phyloP scores from a whole-genome alignment of 1,140 invertebrate genomes.

The Bradysia coprophila region DNA sequence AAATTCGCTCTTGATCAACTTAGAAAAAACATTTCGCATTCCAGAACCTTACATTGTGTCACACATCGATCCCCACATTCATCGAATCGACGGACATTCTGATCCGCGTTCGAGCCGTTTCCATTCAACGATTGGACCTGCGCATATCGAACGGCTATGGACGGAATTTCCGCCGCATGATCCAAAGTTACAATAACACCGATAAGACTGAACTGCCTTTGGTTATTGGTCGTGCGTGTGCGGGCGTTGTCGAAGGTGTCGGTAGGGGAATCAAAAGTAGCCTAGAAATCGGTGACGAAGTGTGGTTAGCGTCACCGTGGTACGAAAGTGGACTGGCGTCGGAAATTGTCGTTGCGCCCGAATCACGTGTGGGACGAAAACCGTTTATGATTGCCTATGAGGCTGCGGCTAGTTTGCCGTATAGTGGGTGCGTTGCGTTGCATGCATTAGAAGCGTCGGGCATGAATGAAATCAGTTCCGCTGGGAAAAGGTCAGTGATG shows the following conservation, averaged over 20 bases:
- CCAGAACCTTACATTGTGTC: background rate
- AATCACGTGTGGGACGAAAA: constrained; percentile 37
- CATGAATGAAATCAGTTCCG: constrained; percentile 29
- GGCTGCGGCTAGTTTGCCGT: constrained; percentile 49
- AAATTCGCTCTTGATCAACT: too few species aligned
- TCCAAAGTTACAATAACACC: constrained; percentile 3
- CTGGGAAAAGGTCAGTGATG: constrained; percentile 31
- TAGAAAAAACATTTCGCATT: too few species aligned
- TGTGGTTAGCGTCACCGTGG: constrained; percentile 36
- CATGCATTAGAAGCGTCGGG: constrained; percentile 36
- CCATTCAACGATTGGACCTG: constrained; percentile 40
- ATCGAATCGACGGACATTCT: constrained; percentile 26
- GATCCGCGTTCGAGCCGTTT: constrained; percentile 42
- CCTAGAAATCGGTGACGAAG: constrained; percentile 44
- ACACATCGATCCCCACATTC: background rate
- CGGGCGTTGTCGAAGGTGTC: constrained; percentile 43
- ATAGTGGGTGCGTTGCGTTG: constrained; percentile 47
- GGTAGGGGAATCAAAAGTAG: constrained; percentile 30
- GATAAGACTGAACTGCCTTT: constrained; percentile 30
- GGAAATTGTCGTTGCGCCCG: constrained; percentile 36
- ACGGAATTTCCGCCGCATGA: constrained; percentile 25
- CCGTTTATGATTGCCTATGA: constrained; percentile 45
- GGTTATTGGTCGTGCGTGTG: constrained; percentile 45
- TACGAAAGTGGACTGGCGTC: constrained; percentile 38
- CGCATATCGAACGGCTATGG: constrained; percentile 43